Base-by-base conservation (phyloP, 1,140 invertebrate genomes). In the Episyrphus balteatus region DNA sequence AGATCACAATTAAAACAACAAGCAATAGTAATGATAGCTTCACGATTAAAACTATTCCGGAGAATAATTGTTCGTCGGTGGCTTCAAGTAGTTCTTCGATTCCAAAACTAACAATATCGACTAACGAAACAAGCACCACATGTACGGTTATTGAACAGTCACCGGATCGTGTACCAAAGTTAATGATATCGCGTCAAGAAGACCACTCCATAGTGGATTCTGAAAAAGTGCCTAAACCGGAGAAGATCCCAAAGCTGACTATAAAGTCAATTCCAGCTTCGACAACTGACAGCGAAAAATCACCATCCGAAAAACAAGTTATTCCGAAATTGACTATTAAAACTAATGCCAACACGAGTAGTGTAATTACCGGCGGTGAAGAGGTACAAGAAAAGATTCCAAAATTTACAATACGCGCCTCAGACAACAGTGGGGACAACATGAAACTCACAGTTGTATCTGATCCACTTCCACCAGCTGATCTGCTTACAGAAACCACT, bases 101-200 rank as follows among this genome's bases (percentile, higher is more conserved):
- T 17, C 51, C 51, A 15, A 52, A 52, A 44, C 37, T 52, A 21
- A 52, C 51, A 2, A 52, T 50, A 36, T 49, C 9, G 48, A 40
- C 12, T 30, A 41, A 31, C 42, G 48, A 41, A 36, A 38, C 13
- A 40, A 51, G 17, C 48, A 47, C 15, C 48, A 48, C 10, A 33
- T 48, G 39, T 21, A 43, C n/a, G 14, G n/a, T 34, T 7, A 49
- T 26, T 10, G 17, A 42, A 33, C 32, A 49, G 19, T 42, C 44
- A 21, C 37, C 48, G n/a, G 50, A 48, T 10, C 43, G 50, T 19
- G 51, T 60, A 49, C 58, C 58, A 12, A 60, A 60, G 26, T 45
- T 66, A n/a, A 66, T 58, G 14, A 66, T 54, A 41, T 63, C 37
- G 53, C 58, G 40, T 53, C 62, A 53, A 33, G 41, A 51, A 39